Evolutionary conservation across 2,113 vertebrate species (phyloP).

Genomic region (Oncorhynchus gorbuscha): DNA sequence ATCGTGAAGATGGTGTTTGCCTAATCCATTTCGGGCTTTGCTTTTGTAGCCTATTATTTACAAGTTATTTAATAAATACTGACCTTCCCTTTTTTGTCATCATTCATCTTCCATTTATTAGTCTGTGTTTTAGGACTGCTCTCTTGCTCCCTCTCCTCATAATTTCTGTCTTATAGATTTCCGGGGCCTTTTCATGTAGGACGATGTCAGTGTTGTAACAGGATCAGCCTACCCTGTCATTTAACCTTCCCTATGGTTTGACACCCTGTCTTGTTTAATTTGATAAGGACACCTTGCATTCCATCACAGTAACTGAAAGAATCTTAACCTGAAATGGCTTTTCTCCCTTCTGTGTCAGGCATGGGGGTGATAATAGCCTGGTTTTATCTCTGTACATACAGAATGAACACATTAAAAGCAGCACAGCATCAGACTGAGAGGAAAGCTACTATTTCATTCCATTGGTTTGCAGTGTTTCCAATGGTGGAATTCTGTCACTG

Average conservation of each 20-base stretch:
- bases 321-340: conserved; percentile 29
- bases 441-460: neutral
- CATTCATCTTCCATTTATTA: neutral
- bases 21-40: neutral
- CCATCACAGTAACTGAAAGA: conserved; percentile 31
- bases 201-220: conserved; percentile 30
- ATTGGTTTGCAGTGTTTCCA: neutral
- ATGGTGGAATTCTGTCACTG: neutral
- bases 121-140: too few relatives aligned
- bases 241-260: conserved; percentile 50
- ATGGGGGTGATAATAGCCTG: neutral
- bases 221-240: conserved; percentile 46
- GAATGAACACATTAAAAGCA: neutral
- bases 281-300: conserved; percentile 42
- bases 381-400: neutral
- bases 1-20: neutral
- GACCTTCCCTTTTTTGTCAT: neutral
- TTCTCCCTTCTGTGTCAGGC: neutral
- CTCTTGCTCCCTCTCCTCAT: too few relatives aligned
- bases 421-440: neutral
- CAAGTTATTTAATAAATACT: neutral
- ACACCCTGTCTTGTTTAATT: conserved; percentile 52
- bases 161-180: neutral
- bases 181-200: conserved; percentile 9
- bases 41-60: neutral